Conservation (phyloP, 1,140 invertebrate genomes). For the Wiebesia pumilae region DNA sequence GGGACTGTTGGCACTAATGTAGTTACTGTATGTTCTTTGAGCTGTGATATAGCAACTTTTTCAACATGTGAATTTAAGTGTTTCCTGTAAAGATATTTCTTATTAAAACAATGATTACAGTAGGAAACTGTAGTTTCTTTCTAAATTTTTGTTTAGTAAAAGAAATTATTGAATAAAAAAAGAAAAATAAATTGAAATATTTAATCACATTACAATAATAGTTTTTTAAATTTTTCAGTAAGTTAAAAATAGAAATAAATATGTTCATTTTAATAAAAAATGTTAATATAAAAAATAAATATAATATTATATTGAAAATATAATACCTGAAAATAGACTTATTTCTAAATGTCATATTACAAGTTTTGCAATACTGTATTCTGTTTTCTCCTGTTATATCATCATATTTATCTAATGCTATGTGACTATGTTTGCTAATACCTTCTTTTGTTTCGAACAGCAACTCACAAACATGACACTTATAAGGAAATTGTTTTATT, state of each 20-base stretch:
- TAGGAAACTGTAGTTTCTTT: too few relatives aligned
- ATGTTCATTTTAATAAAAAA: neutral
- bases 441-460: conserved; percentile 57
- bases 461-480: conserved; percentile 62
- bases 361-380: conserved; percentile 46
- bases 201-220: neutral
- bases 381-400: neutral
- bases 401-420: conserved; percentile 34
- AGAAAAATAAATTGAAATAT: too few relatives aligned
- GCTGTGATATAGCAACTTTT: conserved; percentile 50
- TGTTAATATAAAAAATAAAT: neutral
- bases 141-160: too few relatives aligned
- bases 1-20: neutral
- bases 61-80: conserved; percentile 57
- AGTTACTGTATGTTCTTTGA: neutral
- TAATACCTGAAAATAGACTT: conserved; percentile 59
- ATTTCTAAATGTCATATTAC: conserved; percentile 56
- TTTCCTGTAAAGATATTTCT: conserved; percentile 54
- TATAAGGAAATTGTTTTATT: conserved; percentile 57
- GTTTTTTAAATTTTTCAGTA: neutral
- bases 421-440: conserved; percentile 54
- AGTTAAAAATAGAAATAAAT: neutral
- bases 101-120: neutral
- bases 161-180: too few relatives aligned
- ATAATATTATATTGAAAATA: neutral